Base-by-base conservation (phyloP, 2,888 invertebrate species). In the Eustalomyia histrio region DNA sequence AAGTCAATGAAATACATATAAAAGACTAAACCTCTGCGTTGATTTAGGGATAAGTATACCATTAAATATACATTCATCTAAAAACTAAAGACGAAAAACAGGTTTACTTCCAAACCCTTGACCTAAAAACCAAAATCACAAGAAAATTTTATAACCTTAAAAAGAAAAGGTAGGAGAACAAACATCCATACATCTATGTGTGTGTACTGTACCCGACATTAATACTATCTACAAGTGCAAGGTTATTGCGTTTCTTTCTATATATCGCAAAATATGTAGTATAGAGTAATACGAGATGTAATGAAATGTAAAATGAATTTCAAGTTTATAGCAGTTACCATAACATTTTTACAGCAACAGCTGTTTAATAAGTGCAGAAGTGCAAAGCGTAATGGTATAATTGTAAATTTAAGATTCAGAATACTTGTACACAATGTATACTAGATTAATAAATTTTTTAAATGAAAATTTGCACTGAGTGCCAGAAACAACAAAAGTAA, bases 21-120 rank as follows among this genome's bases (percentile, higher is more conserved):
- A n/a, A n/a, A n/a, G n/a, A n/a, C n/a, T n/a, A n/a, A n/a, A n/a
- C n/a, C n/a, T n/a, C n/a, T n/a, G n/a, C n/a, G n/a, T 29, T 7
- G 1, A 29, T 4, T 29, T 29, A 6, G 29, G 29, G 29, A 6
- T 29, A 29, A 7, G 29, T 29, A 6, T 29, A 29, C 29, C 29
- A 29, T 29, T 8, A 47, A 43, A 53, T 53, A 75, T 18, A 69
- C 39, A 29, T 0, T 5, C 17, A 39, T 17, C 8, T 29, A 47
- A 47, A 60, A 47, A n/a, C 14, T n/a, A 47, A 47, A 14, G n/a
- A n/a, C 12, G n/a, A 47, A 69, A 58, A 65, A 16, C 53, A 53
- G n/a, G n/a, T 61, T n/a, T 47, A 61, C 64, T 58, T 53, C 24
- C 16, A 65, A 68, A 61, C 69, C 78, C 78, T 78, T 81, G 81